These are phyloP conservation scores for Gerosis bhagava DNA, from an alignment of 2,888 invertebrate genomes.

Conservation along the genomic window DNA sequence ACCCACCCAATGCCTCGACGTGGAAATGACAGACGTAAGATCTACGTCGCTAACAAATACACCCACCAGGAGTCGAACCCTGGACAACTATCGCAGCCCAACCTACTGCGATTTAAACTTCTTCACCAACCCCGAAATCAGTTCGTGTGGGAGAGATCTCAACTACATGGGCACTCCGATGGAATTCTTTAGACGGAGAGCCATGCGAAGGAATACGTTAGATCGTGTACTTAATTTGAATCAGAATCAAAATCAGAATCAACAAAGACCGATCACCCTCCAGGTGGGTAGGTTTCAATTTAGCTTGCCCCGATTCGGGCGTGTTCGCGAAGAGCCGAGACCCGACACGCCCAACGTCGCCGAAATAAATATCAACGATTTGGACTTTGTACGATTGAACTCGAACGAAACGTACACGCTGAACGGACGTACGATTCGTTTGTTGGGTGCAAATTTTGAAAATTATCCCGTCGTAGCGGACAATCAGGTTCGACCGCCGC, in stretches of 20 bases:
- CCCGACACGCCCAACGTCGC: conserved; percentile 70
- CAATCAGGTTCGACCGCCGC: conserved; percentile 51
- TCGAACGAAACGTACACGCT: conserved; percentile 68
- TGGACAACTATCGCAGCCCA: conserved; percentile 55
- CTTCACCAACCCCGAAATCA: conserved; percentile 46
- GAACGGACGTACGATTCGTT: conserved; percentile 66
- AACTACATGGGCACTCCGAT: conserved; percentile 57
- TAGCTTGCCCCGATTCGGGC: conserved; percentile 55
- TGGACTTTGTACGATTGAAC: conserved; percentile 58
- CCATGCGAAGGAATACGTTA: conserved; percentile 46
- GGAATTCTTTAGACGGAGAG: conserved; percentile 48
- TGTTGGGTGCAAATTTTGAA: conserved; percentile 67
- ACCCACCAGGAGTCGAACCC: conserved; percentile 41
- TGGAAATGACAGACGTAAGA: conserved; percentile 59
- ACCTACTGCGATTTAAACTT: conserved; percentile 54
- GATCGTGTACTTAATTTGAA: too few species aligned
- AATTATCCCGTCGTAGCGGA: conserved; percentile 52
- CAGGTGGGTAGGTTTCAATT: conserved; percentile 68
- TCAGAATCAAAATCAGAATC: too few species aligned
- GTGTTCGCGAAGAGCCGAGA: conserved; percentile 39
- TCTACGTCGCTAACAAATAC: conserved; percentile 44
- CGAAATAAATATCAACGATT: conserved; percentile 58
- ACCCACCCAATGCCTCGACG: conserved; percentile 59
- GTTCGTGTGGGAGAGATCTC: conserved; percentile 46
- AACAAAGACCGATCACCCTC: conserved; percentile 56